Conservation (phyloP, 2,888 invertebrate species). For the Eumerus sabulonum region DNA sequence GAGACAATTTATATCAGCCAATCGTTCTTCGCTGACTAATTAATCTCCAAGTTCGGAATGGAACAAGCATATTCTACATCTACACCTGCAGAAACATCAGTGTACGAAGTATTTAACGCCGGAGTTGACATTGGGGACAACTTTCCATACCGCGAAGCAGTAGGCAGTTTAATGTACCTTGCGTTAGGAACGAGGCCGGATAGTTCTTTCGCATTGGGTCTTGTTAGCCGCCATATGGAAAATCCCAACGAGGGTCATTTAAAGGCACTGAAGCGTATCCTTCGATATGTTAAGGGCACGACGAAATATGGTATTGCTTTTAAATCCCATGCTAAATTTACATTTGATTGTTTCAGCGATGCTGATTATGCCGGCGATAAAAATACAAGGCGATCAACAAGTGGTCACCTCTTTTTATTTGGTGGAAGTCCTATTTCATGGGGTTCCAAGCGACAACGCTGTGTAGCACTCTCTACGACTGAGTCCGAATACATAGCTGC, state of each 20-base stretch:
- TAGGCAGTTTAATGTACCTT: slow-evolving; percentile 46
- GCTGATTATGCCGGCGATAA: too few relatives aligned
- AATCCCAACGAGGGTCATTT: slow-evolving; percentile 21
- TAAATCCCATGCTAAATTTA: too few relatives aligned
- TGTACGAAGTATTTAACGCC: not conserved
- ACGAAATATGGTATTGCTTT: slow-evolving; percentile 21
- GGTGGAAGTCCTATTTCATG: too few relatives aligned
- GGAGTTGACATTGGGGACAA: not conserved
- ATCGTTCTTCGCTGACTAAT: not conserved
- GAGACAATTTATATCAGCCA: not conserved
- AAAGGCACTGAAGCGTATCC: slow-evolving; percentile 8
- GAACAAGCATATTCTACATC: too few relatives aligned
- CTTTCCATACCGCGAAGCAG: slow-evolving; percentile 35
- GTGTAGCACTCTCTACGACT: too few relatives aligned
- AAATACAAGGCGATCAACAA: too few relatives aligned
- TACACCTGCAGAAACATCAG: slow-evolving; percentile 3
- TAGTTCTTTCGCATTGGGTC: slow-evolving; percentile 29
- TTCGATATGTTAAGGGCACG: slow-evolving; percentile 48
- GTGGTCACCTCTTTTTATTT: too few relatives aligned
- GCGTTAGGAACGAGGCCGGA: slow-evolving; percentile 43
- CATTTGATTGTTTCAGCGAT: too few relatives aligned
- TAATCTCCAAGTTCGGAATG: not conserved
- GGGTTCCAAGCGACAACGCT: too few relatives aligned
- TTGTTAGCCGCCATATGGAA: slow-evolving; percentile 30
- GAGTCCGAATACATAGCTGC: too few relatives aligned